Evolutionary conservation across 1,140 invertebrate genomes (phyloP).

Genomic region (Archegozetes longisetosus): DNA sequence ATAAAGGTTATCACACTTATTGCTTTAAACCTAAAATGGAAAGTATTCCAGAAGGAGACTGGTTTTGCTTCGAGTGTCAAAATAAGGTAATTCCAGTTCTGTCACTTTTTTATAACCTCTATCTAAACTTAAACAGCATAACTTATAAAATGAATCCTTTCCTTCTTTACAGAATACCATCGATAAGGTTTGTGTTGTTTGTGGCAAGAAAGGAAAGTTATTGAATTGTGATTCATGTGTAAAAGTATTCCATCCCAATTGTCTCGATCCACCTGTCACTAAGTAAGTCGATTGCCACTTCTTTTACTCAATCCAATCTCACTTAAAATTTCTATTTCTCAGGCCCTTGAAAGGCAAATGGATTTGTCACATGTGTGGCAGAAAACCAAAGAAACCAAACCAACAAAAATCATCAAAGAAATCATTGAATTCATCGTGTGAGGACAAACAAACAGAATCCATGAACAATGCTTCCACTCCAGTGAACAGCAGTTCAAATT

Average conservation of each 20-base stretch:
- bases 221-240: conserved; percentile 71
- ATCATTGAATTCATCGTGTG: conserved; percentile 4
- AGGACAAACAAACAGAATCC: conserved; percentile 18
- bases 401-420: conserved; percentile 3
- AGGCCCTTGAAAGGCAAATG: conserved; percentile 27
- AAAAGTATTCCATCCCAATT: conserved; percentile 77
- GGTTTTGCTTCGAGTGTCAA: conserved; percentile 91
- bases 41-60: conserved; percentile 86
- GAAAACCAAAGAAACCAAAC: conserved; percentile 14
- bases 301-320: neutral
- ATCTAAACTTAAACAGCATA: neutral
- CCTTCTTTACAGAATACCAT: conserved; percentile 28
- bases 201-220: conserved; percentile 51
- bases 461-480: neutral
- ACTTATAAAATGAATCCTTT: conserved; percentile 3
- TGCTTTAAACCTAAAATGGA: conserved; percentile 96
- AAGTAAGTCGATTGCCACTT: conserved; percentile 34
- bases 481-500: neutral
- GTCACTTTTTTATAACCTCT: conserved; percentile 1
- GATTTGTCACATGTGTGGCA: conserved; percentile 19
- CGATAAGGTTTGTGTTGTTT: conserved; percentile 49
- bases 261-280: conserved; percentile 64
- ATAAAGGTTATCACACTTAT: conserved; percentile 94
- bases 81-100: conserved; percentile 52
- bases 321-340: conserved; percentile 15